These are phyloP conservation scores for Diadromus collaris DNA, from an alignment of 2,888 invertebrate genomes.

Conservation along the genomic window DNA sequence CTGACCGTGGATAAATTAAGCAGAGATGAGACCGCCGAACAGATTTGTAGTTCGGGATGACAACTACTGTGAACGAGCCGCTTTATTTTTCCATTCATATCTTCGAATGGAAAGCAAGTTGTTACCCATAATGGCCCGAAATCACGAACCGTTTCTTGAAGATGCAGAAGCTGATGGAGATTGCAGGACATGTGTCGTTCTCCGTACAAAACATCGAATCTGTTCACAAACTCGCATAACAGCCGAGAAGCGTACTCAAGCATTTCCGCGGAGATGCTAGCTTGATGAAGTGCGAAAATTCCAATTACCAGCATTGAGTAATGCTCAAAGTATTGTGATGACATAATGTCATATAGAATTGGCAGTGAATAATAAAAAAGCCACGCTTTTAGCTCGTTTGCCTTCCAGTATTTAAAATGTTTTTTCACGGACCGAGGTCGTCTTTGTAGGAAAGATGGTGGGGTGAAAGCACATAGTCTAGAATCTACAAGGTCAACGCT, in stretches of 20 bases:
- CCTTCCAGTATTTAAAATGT: constrained; percentile 42
- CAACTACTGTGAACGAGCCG: constrained; percentile 31
- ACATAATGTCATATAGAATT: constrained; percentile 33
- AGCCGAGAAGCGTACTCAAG: constrained; percentile 20
- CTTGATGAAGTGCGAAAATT: constrained; percentile 33
- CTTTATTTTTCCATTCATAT: constrained; percentile 37
- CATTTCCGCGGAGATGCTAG: constrained; percentile 28
- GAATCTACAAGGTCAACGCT: constrained; percentile 16
- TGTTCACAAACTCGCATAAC: constrained; percentile 25
- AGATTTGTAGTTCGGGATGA: constrained; percentile 44
- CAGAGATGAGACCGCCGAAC: constrained; percentile 19
- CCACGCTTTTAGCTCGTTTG: constrained; percentile 41
- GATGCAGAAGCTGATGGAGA: constrained; percentile 38
- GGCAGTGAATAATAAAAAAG: constrained; percentile 48
- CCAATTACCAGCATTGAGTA: constrained; percentile 37
- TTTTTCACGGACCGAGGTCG: constrained; percentile 34
- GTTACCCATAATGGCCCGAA: constrained; percentile 35
- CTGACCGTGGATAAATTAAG: constrained; percentile 5
- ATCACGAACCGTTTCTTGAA: constrained; percentile 17
- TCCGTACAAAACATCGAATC: constrained; percentile 35
- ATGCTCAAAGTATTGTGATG: constrained; percentile 34
- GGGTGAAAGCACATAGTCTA: constrained; percentile 15
- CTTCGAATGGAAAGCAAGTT: constrained; percentile 44
- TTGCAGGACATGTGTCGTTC: constrained; percentile 26
- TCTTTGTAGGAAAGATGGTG: constrained; percentile 34